A percentile compares a stretch with the other conserved stretches of the same genome.
These are phyloP conservation scores for Panagrolaimus sp. DNA, from an alignment of 1,140 invertebrate genomes.

Conservation along the genomic window DNA sequence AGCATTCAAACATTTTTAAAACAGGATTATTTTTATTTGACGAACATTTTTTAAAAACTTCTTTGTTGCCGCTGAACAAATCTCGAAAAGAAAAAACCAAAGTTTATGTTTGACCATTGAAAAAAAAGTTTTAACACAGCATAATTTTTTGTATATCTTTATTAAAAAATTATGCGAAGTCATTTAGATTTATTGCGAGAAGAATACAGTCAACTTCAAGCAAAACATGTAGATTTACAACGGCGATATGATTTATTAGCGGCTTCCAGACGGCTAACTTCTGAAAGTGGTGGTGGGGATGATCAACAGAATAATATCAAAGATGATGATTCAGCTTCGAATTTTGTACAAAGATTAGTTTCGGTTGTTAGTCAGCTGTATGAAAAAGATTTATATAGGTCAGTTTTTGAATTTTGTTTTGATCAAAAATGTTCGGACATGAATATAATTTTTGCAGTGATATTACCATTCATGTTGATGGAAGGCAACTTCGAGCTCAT, in stretches of 20 bases:
- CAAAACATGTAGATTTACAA: constrained; percentile 74
- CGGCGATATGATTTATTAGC: constrained; percentile 74
- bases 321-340: constrained; percentile 63
- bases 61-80: too few relatives aligned
- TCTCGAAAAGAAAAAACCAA: too few relatives aligned
- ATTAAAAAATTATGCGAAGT: constrained; percentile 6
- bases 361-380: constrained; percentile 75
- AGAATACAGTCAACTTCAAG: constrained; percentile 82
- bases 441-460: constrained; percentile 60
- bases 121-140: too few relatives aligned
- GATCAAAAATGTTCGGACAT: too few relatives aligned
- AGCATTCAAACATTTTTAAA: too few relatives aligned
- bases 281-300: constrained; percentile 1
- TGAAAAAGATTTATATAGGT: constrained; percentile 72
- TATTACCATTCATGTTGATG: constrained; percentile 66
- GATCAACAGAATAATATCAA: constrained; percentile 54
- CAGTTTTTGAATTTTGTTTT: constrained; percentile 21
- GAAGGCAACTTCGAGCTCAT: constrained; percentile 72
- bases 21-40: too few relatives aligned
- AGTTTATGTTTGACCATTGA: too few relatives aligned
- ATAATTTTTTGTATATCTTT: too few relatives aligned
- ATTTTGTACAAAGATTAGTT: constrained; percentile 75
- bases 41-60: too few relatives aligned
- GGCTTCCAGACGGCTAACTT: constrained; percentile 60
- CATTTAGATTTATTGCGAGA: constrained; percentile 78